These are phyloP conservation scores for Ptychochromis oligacanthus DNA, from an alignment of 2,113 vertebrate species.

Conservation along the genomic window DNA sequence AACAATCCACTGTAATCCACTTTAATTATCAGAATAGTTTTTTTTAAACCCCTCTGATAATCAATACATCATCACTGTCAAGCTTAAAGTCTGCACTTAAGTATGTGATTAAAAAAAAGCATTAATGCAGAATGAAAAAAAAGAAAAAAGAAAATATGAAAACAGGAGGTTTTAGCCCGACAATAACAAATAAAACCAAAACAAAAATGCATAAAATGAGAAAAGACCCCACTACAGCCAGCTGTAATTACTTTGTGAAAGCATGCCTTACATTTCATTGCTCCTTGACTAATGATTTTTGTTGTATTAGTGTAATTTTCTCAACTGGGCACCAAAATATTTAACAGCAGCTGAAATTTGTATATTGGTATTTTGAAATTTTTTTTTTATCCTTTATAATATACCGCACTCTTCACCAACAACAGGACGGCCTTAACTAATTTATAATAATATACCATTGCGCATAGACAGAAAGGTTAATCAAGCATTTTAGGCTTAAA, in stretches of 20 bases:
- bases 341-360: not conserved
- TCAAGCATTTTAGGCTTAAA: not conserved
- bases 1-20: not conserved
- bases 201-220: not conserved
- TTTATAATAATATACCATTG: not conserved
- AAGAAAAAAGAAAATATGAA: not conserved
- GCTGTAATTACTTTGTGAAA: not conserved
- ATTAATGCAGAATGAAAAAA: not conserved
- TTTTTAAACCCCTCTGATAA: not conserved
- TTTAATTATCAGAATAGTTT: constrained; percentile 4
- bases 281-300: not conserved
- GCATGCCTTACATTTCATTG: not conserved
- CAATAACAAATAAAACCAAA: not conserved
- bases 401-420: not conserved
- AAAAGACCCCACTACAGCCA: not conserved
- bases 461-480: not conserved
- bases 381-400: not conserved
- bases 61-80: not conserved
- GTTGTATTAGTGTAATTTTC: not conserved
- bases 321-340: not conserved
- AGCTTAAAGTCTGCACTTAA: not conserved
- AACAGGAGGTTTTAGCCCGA: not conserved
- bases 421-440: not conserved
- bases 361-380: not conserved
- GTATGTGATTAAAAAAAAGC: not conserved